A percentile compares a stretch with the other conserved stretches of the same genome.
Conservation (phyloP, 2,888 invertebrate species). For the Eurytoma adleriae region DNA sequence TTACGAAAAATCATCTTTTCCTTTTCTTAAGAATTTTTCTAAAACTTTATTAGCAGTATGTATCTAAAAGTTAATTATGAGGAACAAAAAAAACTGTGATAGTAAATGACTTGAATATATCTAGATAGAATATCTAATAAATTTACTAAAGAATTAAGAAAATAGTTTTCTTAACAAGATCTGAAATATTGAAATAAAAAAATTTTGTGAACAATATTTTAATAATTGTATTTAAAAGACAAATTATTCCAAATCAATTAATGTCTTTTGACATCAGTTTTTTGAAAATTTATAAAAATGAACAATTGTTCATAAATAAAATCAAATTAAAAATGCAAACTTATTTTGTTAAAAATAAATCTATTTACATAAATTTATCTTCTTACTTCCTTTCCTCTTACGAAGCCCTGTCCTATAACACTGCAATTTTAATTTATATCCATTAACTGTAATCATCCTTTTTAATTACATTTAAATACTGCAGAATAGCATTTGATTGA, state of each 20-base stretch:
- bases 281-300: conserved; percentile 20
- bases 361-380: conserved; percentile 66
- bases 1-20: no score
- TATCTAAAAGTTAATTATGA: no score
- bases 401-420: conserved; percentile 33
- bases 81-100: no score
- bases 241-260: neutral
- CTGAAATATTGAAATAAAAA: no score
- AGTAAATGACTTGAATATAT: no score
- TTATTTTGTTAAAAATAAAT: conserved; percentile 72
- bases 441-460: neutral
- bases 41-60: no score
- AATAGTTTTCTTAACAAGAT: no score
- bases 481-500: neutral
- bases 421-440: neutral
- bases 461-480: neutral
- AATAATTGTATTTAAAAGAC: no score
- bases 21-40: no score
- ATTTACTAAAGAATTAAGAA: no score
- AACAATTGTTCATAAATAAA: conserved; percentile 61
- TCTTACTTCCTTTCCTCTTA: conserved; percentile 65
- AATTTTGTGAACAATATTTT: no score
- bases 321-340: conserved; percentile 34
- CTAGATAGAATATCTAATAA: no score
- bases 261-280: conserved; percentile 31